phyloP scores from a whole-genome alignment of 1,140 invertebrate species.

The Trichogramma pretiosum region DNA sequence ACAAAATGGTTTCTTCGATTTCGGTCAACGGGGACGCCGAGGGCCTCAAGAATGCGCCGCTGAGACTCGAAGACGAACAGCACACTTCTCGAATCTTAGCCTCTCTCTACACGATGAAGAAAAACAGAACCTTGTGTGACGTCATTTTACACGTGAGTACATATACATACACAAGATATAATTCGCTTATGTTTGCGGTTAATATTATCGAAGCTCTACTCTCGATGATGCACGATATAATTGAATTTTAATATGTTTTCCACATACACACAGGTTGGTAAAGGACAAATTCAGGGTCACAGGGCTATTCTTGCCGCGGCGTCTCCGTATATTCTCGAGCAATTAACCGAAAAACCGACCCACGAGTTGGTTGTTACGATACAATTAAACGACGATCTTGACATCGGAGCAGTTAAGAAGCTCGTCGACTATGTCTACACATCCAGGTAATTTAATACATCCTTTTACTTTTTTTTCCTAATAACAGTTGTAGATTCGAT shows the following conservation, averaged over 20 bases:
- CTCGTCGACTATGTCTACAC: conserved; percentile 78
- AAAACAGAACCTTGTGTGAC: conserved; percentile 71
- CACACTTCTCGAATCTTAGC: conserved; percentile 51
- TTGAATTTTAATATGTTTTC: neutral
- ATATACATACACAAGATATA: too few relatives aligned
- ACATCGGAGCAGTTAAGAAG: conserved; percentile 58
- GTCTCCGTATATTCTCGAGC: conserved; percentile 68
- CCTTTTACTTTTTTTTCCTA: neutral
- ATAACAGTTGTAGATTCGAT: too few relatives aligned
- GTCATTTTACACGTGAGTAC: conserved; percentile 66
- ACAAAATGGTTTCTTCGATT: conserved; percentile 27
- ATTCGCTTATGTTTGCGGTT: too few relatives aligned
- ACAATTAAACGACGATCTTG: conserved; percentile 60
- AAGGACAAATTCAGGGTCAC: conserved; percentile 66
- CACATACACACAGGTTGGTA: conserved; percentile 49
- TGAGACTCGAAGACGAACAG: conserved; percentile 40
- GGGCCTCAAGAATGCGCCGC: conserved; percentile 23
- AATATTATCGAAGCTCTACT: too few relatives aligned
- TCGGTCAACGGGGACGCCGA: conserved; percentile 25
- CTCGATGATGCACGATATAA: too few relatives aligned
- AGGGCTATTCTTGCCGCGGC: conserved; percentile 66
- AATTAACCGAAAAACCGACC: conserved; percentile 46
- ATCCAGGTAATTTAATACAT: too few relatives aligned
- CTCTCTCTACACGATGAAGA: conserved; percentile 63
- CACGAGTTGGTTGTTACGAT: conserved; percentile 49